A percentile compares a stretch with the other conserved stretches of the same genome.
Conservation (phyloP, 1,140 invertebrate species). For the Oppia nitens region DNA sequence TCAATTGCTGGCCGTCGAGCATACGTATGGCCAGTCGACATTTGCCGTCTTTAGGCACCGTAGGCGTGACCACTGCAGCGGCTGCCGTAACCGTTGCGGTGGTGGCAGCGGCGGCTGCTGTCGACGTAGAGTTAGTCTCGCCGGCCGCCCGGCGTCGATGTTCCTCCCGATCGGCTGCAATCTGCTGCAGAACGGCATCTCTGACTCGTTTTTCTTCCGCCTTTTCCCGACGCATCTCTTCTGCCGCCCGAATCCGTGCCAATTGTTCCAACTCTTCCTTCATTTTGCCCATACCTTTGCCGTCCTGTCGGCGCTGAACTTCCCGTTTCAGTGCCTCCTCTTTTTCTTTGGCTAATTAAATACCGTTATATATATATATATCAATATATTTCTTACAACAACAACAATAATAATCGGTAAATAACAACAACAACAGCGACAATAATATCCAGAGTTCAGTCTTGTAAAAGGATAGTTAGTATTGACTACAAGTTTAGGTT, state of each 20-base stretch:
- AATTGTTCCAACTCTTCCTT: conserved; percentile 3
- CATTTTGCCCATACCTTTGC: conserved; percentile 11
- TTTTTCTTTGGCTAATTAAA: conserved; percentile 14
- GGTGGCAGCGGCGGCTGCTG: background rate
- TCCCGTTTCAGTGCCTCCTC: conserved; percentile 2
- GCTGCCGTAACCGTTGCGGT: background rate
- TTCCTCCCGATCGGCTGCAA: conserved; percentile 8
- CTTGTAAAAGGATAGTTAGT: no score
- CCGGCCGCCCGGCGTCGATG: background rate
- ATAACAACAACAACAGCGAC: background rate
- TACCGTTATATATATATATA: no score
- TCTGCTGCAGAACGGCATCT: conserved; percentile 8
- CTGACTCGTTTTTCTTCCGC: conserved; percentile 5
- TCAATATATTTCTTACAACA: background rate
- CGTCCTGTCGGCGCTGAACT: conserved; percentile 6
- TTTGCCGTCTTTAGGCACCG: conserved; percentile 1
- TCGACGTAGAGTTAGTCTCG: background rate
- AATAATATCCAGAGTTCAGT: no score
- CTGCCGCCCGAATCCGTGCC: background rate
- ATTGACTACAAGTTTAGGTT: no score
- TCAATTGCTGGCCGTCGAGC: background rate
- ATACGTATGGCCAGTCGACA: conserved; percentile 11
- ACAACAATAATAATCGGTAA: background rate
- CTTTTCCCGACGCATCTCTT: conserved; percentile 9
- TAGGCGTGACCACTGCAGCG: background rate